Evolutionary conservation across 2,888 invertebrate species (phyloP).

Genomic region (Plutella xylostella): DNA sequence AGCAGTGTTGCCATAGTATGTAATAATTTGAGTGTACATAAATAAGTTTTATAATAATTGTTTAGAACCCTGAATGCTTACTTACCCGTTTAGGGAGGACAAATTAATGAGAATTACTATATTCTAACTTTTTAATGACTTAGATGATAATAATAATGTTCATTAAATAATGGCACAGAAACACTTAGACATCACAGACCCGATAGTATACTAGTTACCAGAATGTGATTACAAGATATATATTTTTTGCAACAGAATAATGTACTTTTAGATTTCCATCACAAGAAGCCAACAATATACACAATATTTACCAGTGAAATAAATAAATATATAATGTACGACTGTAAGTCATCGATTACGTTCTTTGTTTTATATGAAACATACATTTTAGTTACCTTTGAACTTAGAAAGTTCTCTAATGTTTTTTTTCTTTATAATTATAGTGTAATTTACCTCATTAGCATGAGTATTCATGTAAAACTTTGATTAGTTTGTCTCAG

Average conservation of each 20-base stretch:
- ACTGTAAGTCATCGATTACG: slow-evolving; percentile 58
- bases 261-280: slow-evolving; percentile 8
- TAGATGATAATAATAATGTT: slow-evolving; percentile 27
- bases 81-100: slow-evolving; percentile 21
- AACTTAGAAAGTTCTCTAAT: slow-evolving; percentile 63
- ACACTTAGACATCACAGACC: slow-evolving; percentile 24
- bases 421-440: slow-evolving; percentile 36
- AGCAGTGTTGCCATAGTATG: slow-evolving; percentile 66
- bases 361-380: slow-evolving; percentile 44
- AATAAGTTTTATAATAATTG: slow-evolving; percentile 46
- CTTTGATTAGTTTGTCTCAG: slow-evolving; percentile 15
- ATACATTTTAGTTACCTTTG: slow-evolving; percentile 65
- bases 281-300: too few species aligned
- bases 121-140: slow-evolving; percentile 29
- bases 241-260: slow-evolving; percentile 40
- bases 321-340: slow-evolving; percentile 39
- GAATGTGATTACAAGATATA: slow-evolving; percentile 47
- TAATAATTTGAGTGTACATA: slow-evolving; percentile 62
- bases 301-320: slow-evolving; percentile 53
- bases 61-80: slow-evolving; percentile 51
- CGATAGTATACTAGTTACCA: slow-evolving; percentile 61
- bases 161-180: slow-evolving; percentile 6
- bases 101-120: slow-evolving; percentile 26
- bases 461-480: slow-evolving; percentile 51
- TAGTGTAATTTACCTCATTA: slow-evolving; percentile 57